A percentile compares a stretch with the other conserved stretches of the same genome.
phyloP scores from a whole-genome alignment of 2,888 invertebrate species.

The Synanthedon tipuliformis region DNA sequence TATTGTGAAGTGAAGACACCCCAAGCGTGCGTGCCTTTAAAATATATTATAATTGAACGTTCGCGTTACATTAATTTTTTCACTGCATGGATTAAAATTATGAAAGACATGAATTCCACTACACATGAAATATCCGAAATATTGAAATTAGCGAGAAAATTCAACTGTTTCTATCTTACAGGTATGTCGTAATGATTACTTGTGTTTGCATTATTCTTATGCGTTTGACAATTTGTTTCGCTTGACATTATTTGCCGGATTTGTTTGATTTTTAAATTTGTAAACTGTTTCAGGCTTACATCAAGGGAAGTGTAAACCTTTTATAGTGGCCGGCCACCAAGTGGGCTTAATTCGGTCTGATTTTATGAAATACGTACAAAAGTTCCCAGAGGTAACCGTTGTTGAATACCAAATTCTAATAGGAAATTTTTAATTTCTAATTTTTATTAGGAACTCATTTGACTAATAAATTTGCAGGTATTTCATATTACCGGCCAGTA shows the following conservation, averaged over 20 bases:
- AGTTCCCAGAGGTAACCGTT: conserved; percentile 80
- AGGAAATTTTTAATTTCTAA: too few species aligned
- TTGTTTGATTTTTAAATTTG: conserved; percentile 5
- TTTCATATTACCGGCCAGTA: conserved; percentile 78
- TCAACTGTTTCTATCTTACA: conserved; percentile 90
- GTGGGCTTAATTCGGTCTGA: conserved; percentile 89
- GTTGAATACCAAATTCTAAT: too few species aligned
- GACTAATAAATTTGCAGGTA: conserved; percentile 56
- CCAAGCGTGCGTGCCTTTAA: background rate
- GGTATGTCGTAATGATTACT: conserved; percentile 57
- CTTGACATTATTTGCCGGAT: conserved; percentile 13
- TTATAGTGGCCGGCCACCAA: conserved; percentile 89
- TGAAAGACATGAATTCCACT: conserved; percentile 63
- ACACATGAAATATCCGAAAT: conserved; percentile 65
- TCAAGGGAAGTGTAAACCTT: conserved; percentile 84
- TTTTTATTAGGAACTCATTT: background rate
- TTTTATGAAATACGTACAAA: conserved; percentile 82
- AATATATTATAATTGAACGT: background rate
- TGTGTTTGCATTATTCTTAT: background rate
- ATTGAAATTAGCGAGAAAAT: conserved; percentile 85
- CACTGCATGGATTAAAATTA: conserved; percentile 38
- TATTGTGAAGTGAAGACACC: too few species aligned
- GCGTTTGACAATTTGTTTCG: conserved; percentile 7
- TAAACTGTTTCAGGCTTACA: conserved; percentile 72
- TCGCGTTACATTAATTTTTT: too few species aligned